Evolutionary conservation across 2,888 invertebrate species (phyloP), one percentile per base, ranked within the genome.

Genomic region (Pyrgus malvae): DNA sequence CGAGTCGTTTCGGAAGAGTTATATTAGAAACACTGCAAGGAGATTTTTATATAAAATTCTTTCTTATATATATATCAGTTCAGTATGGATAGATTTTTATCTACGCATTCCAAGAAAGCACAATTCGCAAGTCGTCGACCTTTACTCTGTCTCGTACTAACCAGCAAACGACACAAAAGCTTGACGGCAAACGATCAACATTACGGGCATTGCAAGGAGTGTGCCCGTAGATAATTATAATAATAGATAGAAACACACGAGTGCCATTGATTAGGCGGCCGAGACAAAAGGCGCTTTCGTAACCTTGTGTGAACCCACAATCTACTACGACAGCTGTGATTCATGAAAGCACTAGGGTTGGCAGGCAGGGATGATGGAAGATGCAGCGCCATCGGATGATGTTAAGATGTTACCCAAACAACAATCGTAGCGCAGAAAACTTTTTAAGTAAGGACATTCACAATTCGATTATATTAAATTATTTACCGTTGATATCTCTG

Each of bases 261-360:
- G 27, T 29, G 44, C 54, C 42, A 55, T 59, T 59, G 55, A 62
- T 58, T 56, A 57, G 49, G 37, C 44, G 50, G 53, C 45, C 60
- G 48, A 58, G 60, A 62, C 63, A 61, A 62, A 55, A 60, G 61
- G 55, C 53, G 42, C 59, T 59, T 63, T 64, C 61, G 60, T 64
- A 67, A 63, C 67, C 68, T 68, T 68, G 65, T 57, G 59, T 61
- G 63, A 61, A 64, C 62, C 61, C 53, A 58, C 63, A 61, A 51
- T 51, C 44, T 37, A 51, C 44, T 37, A 29, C 35, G 44, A 44
- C 44, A 51, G 25, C n/a, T 17, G 11, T 44, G 51, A 51, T 44
- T 44, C 51, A 51, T 44, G 44, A 38, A 23, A 25, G 42, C 27
- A 7, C 7, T 29, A 51, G 51, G 51, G 51, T 37, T 51, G 41